Conservation (phyloP, 2,888 invertebrate genomes). For the Harmothoe impar region DNA sequence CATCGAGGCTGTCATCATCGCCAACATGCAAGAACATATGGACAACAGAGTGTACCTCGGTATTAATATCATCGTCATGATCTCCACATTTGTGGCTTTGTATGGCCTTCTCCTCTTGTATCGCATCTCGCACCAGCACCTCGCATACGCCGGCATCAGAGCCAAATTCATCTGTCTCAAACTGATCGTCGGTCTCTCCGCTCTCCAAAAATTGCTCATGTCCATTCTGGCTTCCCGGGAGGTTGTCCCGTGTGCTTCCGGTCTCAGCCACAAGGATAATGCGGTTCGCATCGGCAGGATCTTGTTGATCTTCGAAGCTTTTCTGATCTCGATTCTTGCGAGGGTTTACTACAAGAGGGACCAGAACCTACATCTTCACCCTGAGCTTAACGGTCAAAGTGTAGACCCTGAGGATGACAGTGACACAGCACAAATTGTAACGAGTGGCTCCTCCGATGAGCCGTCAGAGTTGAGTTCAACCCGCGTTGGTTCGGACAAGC, state of each 20-base stretch:
- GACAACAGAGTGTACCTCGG: background rate
- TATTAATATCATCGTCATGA: conserved; percentile 61
- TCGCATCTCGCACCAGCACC: background rate
- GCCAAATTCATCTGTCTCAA: conserved; percentile 56
- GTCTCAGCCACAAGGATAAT: conserved; percentile 19
- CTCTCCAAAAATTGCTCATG: conserved; percentile 27
- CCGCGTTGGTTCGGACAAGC: background rate
- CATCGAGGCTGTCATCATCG: conserved; percentile 19
- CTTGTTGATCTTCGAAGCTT: conserved; percentile 16
- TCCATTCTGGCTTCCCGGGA: background rate
- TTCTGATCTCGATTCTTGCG: conserved; percentile 9
- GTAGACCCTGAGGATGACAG: too few relatives aligned
- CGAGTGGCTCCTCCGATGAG: background rate
- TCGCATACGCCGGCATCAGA: background rate
- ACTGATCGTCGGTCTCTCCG: background rate
- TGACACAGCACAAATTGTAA: background rate
- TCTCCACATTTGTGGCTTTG: conserved; percentile 61
- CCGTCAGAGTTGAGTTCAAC: background rate
- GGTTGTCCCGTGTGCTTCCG: conserved; percentile 15
- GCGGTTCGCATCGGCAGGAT: background rate
- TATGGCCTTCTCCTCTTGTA: conserved; percentile 43
- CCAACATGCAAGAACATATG: conserved; percentile 1
- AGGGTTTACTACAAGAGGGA: conserved; percentile 36
- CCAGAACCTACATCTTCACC: conserved; percentile 51
- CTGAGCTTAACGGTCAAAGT: conserved; percentile 14